phyloP scores from a whole-genome alignment of 2,888 invertebrate genomes.

The Microchrysa polita region DNA sequence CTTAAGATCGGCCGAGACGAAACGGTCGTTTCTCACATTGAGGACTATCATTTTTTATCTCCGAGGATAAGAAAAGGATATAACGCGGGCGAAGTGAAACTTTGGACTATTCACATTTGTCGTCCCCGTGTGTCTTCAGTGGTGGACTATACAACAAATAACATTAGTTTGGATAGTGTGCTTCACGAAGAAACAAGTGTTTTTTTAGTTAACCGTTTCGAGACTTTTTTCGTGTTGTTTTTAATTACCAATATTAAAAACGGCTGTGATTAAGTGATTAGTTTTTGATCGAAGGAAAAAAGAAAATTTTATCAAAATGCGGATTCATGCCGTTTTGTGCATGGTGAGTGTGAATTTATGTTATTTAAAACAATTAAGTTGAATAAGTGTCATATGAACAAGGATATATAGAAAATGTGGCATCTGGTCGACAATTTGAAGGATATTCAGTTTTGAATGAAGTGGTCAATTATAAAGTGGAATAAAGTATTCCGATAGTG shows the following conservation, averaged over 20 bases:
- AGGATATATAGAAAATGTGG: no score
- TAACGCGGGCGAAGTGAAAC: neutral
- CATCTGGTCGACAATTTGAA: no score
- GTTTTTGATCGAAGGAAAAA: neutral
- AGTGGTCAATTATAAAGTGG: no score
- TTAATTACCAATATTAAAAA: slow-evolving; percentile 11
- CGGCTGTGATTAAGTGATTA: slow-evolving; percentile 45
- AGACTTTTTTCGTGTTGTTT: slow-evolving; percentile 2
- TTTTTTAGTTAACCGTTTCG: slow-evolving; percentile 13
- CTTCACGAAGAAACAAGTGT: slow-evolving; percentile 10
- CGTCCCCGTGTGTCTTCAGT: neutral
- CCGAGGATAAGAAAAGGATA: slow-evolving; percentile 9
- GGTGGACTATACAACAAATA: neutral
- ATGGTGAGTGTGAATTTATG: slow-evolving; percentile 59
- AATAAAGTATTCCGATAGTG: no score
- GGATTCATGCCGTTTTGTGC: slow-evolving; percentile 63
- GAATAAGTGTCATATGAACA: no score
- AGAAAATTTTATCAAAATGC: slow-evolving; percentile 55
- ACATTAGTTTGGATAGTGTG: neutral
- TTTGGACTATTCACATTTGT: slow-evolving; percentile 26
- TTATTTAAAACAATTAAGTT: no score
- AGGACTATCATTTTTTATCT: neutral
- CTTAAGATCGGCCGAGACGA: slow-evolving; percentile 64
- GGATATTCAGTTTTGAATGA: no score
- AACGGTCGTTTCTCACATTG: slow-evolving; percentile 57